Evolutionary conservation across 2,888 invertebrate genomes (phyloP).

Genomic region (Oscheius sp.): DNA sequence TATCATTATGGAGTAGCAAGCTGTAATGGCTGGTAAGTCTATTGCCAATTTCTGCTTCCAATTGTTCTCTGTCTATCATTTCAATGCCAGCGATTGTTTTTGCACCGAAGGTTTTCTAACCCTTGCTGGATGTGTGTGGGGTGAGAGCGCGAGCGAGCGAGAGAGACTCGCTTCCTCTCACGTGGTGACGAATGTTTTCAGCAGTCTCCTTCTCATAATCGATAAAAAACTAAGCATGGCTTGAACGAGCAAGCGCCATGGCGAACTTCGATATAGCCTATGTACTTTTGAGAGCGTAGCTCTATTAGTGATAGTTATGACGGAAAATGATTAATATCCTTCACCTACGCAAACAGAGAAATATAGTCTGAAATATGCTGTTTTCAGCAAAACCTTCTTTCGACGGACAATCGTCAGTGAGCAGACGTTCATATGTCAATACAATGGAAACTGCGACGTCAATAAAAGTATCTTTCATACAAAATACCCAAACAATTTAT

Average conservation of each 20-base stretch:
- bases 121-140: conserved; percentile 38
- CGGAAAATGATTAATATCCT: no score
- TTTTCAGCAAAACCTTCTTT: conserved; percentile 72
- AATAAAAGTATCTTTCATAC: conserved; percentile 66
- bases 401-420: conserved; percentile 72
- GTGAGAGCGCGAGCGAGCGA: conserved; percentile 25
- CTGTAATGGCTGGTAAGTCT: conserved; percentile 70
- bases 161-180: conserved; percentile 31
- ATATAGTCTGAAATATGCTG: not conserved
- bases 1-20: conserved; percentile 70
- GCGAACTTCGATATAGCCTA: no score
- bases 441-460: conserved; percentile 72
- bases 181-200: conserved; percentile 33
- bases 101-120: conserved; percentile 38
- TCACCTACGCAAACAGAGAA: not conserved
- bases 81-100: conserved; percentile 29
- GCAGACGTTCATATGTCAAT: conserved; percentile 73
- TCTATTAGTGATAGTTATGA: no score
- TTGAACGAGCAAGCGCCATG: no score
- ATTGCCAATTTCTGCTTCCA: conserved; percentile 28
- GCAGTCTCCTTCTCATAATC: conserved; percentile 2
- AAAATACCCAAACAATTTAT: not conserved
- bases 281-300: no score
- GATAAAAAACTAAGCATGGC: conserved; percentile 16
- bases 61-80: conserved; percentile 17